These are phyloP conservation scores for Cetoscarus ocellatus DNA, from an alignment of 2,797 vertebrate species.

Conservation along the genomic window DNA sequence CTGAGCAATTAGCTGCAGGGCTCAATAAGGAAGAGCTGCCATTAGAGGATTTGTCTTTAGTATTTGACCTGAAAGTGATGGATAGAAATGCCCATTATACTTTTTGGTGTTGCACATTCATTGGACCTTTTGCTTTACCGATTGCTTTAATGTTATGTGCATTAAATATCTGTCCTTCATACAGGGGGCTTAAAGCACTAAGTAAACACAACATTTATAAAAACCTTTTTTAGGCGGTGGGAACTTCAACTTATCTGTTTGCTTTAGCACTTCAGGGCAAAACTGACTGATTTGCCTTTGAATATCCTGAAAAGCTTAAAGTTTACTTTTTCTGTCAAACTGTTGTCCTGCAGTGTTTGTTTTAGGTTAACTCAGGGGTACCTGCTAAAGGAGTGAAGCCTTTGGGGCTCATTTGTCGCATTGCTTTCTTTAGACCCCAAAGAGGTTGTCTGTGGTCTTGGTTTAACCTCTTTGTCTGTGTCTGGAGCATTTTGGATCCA, in stretches of 20 bases:
- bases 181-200: no score
- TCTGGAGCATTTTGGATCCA: constrained; percentile 47
- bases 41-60: no score
- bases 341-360: no score
- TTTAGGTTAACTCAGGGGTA: no score
- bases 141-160: no score
- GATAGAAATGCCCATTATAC: no score
- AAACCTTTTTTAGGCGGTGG: background rate
- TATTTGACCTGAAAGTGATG: no score
- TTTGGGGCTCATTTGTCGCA: constrained; percentile 27
- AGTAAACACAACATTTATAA: no score
- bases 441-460: constrained; percentile 17
- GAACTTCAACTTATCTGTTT: background rate
- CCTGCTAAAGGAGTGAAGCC: background rate
- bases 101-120: no score
- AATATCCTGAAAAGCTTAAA: background rate
- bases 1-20: background rate
- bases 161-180: no score
- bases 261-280: background rate
- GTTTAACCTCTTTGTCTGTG: constrained; percentile 22
- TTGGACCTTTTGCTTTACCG: no score
- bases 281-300: background rate
- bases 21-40: background rate
- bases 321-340: background rate
- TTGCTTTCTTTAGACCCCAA: constrained; percentile 38